Conservation (phyloP, 2,113 vertebrate genomes). For the Aspidoscelis tigris region DNA sequence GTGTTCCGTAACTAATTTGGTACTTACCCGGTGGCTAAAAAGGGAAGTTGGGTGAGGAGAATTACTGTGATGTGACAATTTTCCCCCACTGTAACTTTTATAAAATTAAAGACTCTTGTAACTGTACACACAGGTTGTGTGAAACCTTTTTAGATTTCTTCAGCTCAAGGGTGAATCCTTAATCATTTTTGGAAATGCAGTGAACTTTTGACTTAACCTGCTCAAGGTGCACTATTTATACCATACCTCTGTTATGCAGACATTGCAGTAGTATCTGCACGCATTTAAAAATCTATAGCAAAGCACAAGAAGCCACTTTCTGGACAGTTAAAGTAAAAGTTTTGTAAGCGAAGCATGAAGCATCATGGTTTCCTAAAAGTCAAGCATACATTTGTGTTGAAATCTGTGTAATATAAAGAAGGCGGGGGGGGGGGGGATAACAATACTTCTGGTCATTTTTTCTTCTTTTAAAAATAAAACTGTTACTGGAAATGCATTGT, state of each 20-base stretch:
- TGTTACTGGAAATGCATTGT: slow-evolving; percentile 36
- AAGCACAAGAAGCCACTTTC: slow-evolving; percentile 51
- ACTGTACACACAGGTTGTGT: not conserved
- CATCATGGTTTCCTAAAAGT: slow-evolving; percentile 25
- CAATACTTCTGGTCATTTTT: not conserved
- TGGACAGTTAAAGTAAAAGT: slow-evolving; percentile 24
- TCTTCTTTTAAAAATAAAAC: slow-evolving; percentile 26
- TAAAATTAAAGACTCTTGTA: slow-evolving; percentile 25
- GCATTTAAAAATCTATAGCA: slow-evolving; percentile 14
- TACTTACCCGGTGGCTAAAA: not conserved
- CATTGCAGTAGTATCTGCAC: not conserved
- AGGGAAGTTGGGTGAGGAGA: not conserved
- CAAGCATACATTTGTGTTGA: slow-evolving; percentile 10
- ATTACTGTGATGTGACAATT: fast-evolving
- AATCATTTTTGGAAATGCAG: slow-evolving; percentile 7
- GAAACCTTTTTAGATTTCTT: slow-evolving; percentile 14
- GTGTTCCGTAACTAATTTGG: fast-evolving
- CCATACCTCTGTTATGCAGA: slow-evolving; percentile 37
- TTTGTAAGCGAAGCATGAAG: slow-evolving; percentile 43
- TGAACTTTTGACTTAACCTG: slow-evolving; percentile 24
- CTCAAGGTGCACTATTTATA: not conserved
- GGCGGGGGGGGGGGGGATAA: not conserved
- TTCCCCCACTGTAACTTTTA: not conserved
- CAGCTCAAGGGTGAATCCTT: not conserved
- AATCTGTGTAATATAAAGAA: slow-evolving; percentile 34